Base-by-base conservation (phyloP, 2,797 vertebrate genomes). In the Melanotaenia pygmaea region DNA sequence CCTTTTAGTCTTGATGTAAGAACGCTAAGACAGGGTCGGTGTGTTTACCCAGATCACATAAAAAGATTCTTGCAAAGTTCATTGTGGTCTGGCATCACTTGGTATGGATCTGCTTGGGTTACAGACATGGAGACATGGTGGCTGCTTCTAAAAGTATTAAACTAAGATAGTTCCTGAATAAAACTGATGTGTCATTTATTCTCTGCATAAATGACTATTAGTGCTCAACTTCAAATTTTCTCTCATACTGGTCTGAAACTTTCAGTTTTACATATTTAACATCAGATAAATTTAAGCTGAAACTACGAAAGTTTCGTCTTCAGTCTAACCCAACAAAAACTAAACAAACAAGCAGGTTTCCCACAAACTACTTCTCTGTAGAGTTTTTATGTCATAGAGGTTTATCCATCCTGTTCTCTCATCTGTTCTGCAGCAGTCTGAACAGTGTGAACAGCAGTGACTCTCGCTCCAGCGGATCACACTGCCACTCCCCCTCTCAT, bases 401-500 rank as follows among this genome's bases (percentile, higher is more conserved):
- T 40, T 45, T 38, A 38, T 38, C 3, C 43, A 45, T 47, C 45
- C 6, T 5, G 45, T 20, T n/a, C 11, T 40, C 14, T 30, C 57
- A 9, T 56, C 32, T 45, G 11, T 59, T 90, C 69, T 72, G 56
- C 95, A 97, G 97, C 96, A 98, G 97, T 93, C 94, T 98, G 93
- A 98, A 97, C 95, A 98, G 97, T 30, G 97, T 91, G 65, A 91
- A 90, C 86, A 98, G 97, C 95, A 98, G 97, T 53, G 97, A 97
- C 94, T 98, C 97, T 13, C 94, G 97, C 77, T 98, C 97, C 91
- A 98, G 97, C 73, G 96, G 97, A 85, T 98, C 97, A 3, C 96
- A 96, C 93, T 96, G 96, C 62, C 97, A 97, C 91, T 97, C 97
- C 74, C 97, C 97, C 92, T 87, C 96, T 40, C 96, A 97, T 82